Evolutionary conservation across 2,888 invertebrate species (phyloP).

Genomic region (Phrixothrix hirtus): DNA sequence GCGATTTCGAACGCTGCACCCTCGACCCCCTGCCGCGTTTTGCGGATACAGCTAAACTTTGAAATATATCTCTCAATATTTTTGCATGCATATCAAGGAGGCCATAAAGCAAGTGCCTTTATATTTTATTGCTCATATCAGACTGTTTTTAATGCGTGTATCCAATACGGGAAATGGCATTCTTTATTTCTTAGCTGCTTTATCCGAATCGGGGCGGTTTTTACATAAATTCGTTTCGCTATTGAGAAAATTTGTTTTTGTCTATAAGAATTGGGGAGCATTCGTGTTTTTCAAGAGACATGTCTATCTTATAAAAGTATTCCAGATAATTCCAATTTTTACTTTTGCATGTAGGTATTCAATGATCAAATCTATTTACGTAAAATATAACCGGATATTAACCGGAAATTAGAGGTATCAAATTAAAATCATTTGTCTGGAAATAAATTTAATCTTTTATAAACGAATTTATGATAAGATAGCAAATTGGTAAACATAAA

Average conservation of each 20-base stretch:
- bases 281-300: neutral
- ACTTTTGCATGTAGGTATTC: too few relatives aligned
- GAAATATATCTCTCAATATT: conserved; percentile 52
- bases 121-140: conserved; percentile 52
- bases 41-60: conserved; percentile 43
- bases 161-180: conserved; percentile 51
- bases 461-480: too few relatives aligned
- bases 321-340: too few relatives aligned
- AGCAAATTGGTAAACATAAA: too few relatives aligned
- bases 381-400: neutral
- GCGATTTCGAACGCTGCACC: conserved; percentile 30
- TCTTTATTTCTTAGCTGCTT: conserved; percentile 34
- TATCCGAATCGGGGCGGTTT: conserved; percentile 29
- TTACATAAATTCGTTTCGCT: conserved; percentile 26
- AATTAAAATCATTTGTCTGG: too few relatives aligned
- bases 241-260: conserved; percentile 32
- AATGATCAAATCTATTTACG: neutral
- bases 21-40: conserved; percentile 40
- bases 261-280: conserved; percentile 10
- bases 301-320: too few relatives aligned
- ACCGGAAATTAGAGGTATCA: neutral
- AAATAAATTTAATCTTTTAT: too few relatives aligned
- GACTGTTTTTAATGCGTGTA: conserved; percentile 53
- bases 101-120: conserved; percentile 53
- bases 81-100: conserved; percentile 51